Conservation (phyloP, 2,888 invertebrate species). For the Phytoseiulus persimilis region DNA sequence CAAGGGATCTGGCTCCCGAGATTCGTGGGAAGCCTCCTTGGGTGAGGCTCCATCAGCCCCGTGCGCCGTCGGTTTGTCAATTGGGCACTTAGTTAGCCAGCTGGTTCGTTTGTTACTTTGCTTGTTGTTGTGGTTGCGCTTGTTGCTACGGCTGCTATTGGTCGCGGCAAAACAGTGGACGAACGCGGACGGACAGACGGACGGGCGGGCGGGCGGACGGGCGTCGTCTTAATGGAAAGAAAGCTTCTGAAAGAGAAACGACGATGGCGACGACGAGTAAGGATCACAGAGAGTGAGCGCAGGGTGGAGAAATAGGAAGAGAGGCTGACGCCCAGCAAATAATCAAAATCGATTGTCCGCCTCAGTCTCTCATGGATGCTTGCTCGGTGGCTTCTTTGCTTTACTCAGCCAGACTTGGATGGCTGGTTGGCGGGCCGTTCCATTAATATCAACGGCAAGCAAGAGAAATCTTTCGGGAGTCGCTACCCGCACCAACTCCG, state of each 20-base stretch:
- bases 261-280: neutral
- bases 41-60: too few relatives aligned
- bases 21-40: too few relatives aligned
- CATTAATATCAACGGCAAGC: neutral
- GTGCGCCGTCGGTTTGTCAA: too few relatives aligned
- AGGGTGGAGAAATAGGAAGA: neutral
- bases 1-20: too few relatives aligned
- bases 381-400: constrained; percentile 5
- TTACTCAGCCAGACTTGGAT: neutral
- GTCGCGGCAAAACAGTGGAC: neutral
- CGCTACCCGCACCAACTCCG: neutral
- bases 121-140: too few relatives aligned
- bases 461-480: neutral
- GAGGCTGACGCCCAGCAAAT: neutral
- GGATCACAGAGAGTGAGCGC: neutral
- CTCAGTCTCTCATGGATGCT: constrained; percentile 5
- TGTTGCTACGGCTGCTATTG: neutral
- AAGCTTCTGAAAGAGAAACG: neutral
- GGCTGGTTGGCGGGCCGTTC: neutral
- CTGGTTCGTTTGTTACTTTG: too few relatives aligned
- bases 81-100: too few relatives aligned
- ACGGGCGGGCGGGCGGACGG: too few relatives aligned
- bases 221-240: neutral
- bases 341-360: constrained; percentile 5
- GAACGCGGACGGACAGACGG: too few relatives aligned